phyloP scores from a whole-genome alignment of 1,140 invertebrate genomes.

The Belonocnema kinseyi region DNA sequence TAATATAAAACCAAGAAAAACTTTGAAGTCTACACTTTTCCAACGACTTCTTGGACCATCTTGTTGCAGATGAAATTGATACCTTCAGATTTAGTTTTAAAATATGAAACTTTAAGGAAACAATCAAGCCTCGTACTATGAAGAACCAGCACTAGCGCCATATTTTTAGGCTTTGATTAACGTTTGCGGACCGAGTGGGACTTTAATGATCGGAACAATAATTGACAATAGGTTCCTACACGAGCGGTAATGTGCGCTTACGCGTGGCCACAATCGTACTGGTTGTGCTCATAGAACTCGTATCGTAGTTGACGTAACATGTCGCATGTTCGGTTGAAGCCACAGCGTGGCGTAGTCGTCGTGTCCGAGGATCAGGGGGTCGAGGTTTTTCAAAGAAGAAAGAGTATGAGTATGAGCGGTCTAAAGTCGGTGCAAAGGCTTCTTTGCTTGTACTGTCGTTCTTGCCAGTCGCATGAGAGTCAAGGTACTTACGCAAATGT shows the following conservation, averaged over 20 bases:
- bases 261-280: conserved; percentile 33
- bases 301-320: conserved; percentile 12
- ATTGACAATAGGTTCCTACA: no score
- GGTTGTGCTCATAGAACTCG: conserved; percentile 21
- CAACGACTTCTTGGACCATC: no score
- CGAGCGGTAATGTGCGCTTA: conserved; percentile 21
- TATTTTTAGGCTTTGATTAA: no score
- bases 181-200: no score
- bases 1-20: no score
- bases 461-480: conserved; percentile 23
- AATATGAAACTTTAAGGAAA: no score
- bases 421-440: not conserved
- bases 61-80: no score
- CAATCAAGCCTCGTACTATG: no score
- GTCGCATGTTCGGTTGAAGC: conserved; percentile 29
- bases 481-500: conserved; percentile 3
- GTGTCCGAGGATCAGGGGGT: conserved; percentile 14
- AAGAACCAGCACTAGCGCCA: no score
- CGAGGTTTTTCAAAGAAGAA: conserved; percentile 2
- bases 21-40: no score
- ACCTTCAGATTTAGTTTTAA: no score
- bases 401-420: not conserved
- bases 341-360: conserved; percentile 20
- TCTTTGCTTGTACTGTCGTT: not conserved
- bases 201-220: no score